phyloP scores from a whole-genome alignment of 1,140 invertebrate species.

The Anastrepha obliqua region DNA sequence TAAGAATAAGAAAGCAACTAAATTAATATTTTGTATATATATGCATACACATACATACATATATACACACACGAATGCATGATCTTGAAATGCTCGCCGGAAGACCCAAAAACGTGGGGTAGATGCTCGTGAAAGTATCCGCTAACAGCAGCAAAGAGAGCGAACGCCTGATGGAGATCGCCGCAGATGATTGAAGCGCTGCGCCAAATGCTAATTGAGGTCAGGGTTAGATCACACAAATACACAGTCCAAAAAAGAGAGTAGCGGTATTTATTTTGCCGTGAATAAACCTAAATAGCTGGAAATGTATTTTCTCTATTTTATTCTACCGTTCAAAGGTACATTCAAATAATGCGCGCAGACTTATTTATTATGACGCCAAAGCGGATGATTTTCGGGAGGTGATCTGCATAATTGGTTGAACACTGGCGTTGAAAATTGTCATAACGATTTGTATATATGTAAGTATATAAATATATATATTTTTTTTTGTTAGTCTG shows the following conservation, averaged over 20 bases:
- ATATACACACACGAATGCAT: background rate
- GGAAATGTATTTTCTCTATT: too few relatives aligned
- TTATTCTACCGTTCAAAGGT: too few relatives aligned
- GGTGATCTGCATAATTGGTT: too few relatives aligned
- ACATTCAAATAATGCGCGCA: background rate
- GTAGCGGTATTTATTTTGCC: background rate
- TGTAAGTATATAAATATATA: too few relatives aligned
- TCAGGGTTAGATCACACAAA: conserved; percentile 4
- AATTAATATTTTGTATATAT: too few relatives aligned
- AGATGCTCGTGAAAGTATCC: too few relatives aligned
- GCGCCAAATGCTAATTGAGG: conserved; percentile 14
- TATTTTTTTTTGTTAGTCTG: background rate
- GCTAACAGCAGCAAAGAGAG: background rate
- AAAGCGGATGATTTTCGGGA: background rate
- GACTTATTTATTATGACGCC: background rate
- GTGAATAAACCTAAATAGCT: background rate
- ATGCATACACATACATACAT: too few relatives aligned
- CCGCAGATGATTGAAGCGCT: background rate
- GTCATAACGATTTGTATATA: background rate
- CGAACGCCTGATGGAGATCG: background rate
- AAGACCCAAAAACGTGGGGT: background rate
- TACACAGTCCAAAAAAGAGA: background rate
- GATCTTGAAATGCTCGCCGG: background rate
- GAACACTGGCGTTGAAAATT: background rate
- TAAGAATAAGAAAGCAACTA: too few relatives aligned